phyloP scores from a whole-genome alignment of 2,797 vertebrate genomes.

The Sebastiscus albofasciatus region DNA sequence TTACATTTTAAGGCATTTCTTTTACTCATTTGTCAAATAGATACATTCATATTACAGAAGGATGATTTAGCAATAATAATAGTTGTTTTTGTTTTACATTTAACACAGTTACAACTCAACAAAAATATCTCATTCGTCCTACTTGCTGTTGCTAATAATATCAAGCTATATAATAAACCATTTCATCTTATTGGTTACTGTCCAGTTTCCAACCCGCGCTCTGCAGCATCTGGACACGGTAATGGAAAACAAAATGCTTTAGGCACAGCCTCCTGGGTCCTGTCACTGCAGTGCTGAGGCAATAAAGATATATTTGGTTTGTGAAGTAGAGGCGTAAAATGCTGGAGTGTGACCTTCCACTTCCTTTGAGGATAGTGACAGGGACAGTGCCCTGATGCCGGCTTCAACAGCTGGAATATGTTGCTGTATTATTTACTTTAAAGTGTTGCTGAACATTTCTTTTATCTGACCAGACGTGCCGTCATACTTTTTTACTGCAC shows the following conservation, averaged over 20 bases:
- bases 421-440: neutral
- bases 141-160: neutral
- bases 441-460: neutral
- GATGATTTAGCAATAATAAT: slow-evolving; percentile 11
- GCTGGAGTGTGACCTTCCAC: slow-evolving; percentile 36
- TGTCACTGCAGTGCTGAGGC: slow-evolving; percentile 36
- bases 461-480: neutral
- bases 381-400: neutral
- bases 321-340: slow-evolving; percentile 68
- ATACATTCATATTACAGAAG: slow-evolving; percentile 31
- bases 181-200: slow-evolving; percentile 11
- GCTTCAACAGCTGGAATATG: neutral
- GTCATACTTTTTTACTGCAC: neutral
- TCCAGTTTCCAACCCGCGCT: slow-evolving; percentile 34
- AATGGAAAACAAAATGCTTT: slow-evolving; percentile 47
- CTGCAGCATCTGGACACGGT: slow-evolving; percentile 34
- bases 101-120: neutral
- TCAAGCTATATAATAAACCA: neutral
- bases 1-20: slow-evolving; percentile 8
- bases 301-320: slow-evolving; percentile 70
- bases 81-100: neutral
- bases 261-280: slow-evolving; percentile 16
- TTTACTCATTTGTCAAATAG: neutral
- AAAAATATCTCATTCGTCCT: neutral
- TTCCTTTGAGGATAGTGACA: slow-evolving; percentile 51